Base-by-base conservation (phyloP, 2,113 vertebrate genomes). In the Salvelinus alpinus region DNA sequence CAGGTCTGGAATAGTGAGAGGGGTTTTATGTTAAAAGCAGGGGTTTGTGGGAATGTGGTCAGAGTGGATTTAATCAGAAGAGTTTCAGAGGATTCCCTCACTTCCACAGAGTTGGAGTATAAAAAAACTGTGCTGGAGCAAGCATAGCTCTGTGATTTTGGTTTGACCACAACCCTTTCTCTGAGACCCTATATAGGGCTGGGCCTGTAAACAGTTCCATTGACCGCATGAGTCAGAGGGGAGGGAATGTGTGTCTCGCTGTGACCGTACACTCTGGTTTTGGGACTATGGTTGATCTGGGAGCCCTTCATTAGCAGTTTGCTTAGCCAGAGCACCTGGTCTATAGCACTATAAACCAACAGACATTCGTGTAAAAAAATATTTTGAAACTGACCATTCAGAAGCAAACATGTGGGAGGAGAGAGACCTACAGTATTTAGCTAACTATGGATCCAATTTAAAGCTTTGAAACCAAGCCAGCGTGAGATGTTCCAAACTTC, bases 391-490 rank as follows among this genome's bases (percentile, higher is more conserved):
- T 44, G 38, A 44, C 38, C 38, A 44, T 11, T 44, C 38, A 44
- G 38, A 44, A 44, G 38, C 9, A 44, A 44, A 9, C 38, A 44
- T 44, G 38, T 9, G 38, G 9, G 38, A 44, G 38, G 47, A 27
- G 1, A 14, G 54, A 57, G 20, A 20, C 54, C 54, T 20, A 24
- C 24, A 1, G 24, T 24, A 9, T 44, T 44, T 44, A 11, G 9
- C 8, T 60, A 83, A 73, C 38, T 44, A 83, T 69, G 54, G 72
- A 82, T 70, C 82, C 70, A 70, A 64, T 38, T 78, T 86, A 71
- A 74, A 78, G 74, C 78, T 86, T 77, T 85, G 75, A 86, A 85
- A 73, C 38, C 1, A 70, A 72, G 86, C 85, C 86, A 85, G 74
- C 27, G 60, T 67, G 65, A 84, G 71, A 78, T 81, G 81, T 87